These are phyloP conservation scores for Acleris literana DNA, from an alignment of 2,888 invertebrate species.

Conservation along the genomic window DNA sequence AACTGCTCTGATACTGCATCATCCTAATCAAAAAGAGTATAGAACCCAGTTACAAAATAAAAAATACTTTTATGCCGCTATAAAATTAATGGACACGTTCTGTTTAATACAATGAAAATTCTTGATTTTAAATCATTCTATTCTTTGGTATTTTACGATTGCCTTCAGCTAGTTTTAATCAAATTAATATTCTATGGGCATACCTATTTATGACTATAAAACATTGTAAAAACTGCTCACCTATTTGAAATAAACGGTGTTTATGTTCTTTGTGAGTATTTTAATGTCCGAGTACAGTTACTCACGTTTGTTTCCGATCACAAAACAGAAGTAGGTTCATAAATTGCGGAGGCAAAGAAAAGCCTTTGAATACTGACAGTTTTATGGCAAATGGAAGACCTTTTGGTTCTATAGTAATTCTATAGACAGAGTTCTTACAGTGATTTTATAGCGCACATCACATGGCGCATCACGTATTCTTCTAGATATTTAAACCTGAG, in stretches of 20 bases:
- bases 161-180: constrained; percentile 22
- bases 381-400: background rate
- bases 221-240: constrained; percentile 15
- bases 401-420: too few relatives aligned
- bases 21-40: too few relatives aligned
- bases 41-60: constrained; percentile 6
- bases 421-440: too few relatives aligned
- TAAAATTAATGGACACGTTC: constrained; percentile 56
- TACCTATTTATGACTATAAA: constrained; percentile 27
- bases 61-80: constrained; percentile 46
- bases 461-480: too few relatives aligned
- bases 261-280: constrained; percentile 13
- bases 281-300: background rate
- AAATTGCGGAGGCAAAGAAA: constrained; percentile 2
- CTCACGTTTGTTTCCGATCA: background rate
- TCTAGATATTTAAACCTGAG: too few relatives aligned
- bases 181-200: constrained; percentile 33
- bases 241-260: constrained; percentile 25
- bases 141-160: constrained; percentile 28
- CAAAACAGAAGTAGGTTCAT: background rate
- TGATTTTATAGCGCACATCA: too few relatives aligned
- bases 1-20: too few relatives aligned
- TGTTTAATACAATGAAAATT: constrained; percentile 47
- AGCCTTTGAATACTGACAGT: background rate
- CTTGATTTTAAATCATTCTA: constrained; percentile 10